These are phyloP conservation scores for Octonoba sinensis DNA, from an alignment of 2,888 invertebrate species.

Conservation along the genomic window DNA sequence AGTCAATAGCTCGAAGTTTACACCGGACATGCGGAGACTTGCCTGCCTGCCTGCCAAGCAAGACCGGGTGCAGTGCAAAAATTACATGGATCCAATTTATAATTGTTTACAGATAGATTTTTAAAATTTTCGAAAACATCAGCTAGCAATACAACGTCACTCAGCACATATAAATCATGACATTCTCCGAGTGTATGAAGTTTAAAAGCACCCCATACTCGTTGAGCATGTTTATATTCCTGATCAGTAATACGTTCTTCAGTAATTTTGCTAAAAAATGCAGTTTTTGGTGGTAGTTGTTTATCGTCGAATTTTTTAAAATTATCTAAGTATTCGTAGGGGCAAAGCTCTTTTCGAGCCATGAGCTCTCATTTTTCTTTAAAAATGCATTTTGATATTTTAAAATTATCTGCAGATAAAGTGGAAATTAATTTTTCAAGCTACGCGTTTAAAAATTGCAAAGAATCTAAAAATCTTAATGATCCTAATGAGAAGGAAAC, in stretches of 20 bases:
- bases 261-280: too few species aligned
- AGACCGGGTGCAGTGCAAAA: background rate
- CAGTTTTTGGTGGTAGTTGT: background rate
- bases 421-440: slow-evolving; percentile 4
- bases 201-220: too few species aligned
- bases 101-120: background rate
- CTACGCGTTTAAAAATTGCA: slow-evolving; percentile 19
- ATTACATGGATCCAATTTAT: slow-evolving; percentile 9
- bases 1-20: slow-evolving; percentile 2
- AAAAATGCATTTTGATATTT: too few species aligned
- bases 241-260: too few species aligned
- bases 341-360: background rate
- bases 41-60: background rate
- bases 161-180: too few species aligned
- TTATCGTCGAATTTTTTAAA: background rate
- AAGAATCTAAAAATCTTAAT: slow-evolving; percentile 13
- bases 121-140: too few species aligned
- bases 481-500: background rate
- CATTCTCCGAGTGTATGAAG: too few species aligned
- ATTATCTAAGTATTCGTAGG: background rate
- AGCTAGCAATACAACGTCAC: too few species aligned
- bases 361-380: background rate
- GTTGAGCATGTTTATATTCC: too few species aligned
- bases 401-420: too few species aligned
- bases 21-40: background rate